Percentiles rank a stretch among this genome's conserved stretches.
Evolutionary conservation across 2,797 vertebrate genomes (phyloP).

Genomic region (Typhlichthys subterraneus): DNA sequence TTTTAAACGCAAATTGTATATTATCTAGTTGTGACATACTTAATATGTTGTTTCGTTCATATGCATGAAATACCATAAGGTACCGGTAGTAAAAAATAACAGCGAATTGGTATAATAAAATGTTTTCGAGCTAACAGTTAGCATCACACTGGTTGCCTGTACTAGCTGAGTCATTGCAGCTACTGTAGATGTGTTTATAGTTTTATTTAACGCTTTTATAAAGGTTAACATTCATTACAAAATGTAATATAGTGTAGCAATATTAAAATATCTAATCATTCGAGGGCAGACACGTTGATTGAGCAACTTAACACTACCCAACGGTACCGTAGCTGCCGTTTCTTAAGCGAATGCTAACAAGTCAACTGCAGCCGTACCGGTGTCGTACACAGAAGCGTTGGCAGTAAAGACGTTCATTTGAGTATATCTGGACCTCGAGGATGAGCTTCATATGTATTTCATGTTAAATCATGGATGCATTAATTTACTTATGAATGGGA

Average conservation of each 20-base stretch:
- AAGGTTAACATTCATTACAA: fast-evolving
- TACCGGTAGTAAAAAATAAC: not conserved
- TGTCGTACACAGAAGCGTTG: too few species aligned
- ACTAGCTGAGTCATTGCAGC: slow-evolving; percentile 72
- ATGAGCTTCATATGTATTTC: too few species aligned
- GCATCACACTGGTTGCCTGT: slow-evolving; percentile 4
- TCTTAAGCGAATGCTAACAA: too few species aligned
- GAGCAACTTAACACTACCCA: slow-evolving; percentile 31
- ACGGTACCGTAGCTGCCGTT: slow-evolving; percentile 22
- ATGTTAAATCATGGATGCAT: too few species aligned
- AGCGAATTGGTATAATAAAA: not conserved
- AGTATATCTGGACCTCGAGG: too few species aligned
- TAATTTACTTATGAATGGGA: too few species aligned
- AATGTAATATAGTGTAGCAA: fast-evolving
- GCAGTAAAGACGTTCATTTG: too few species aligned
- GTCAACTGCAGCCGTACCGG: too few species aligned
- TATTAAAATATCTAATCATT: not conserved
- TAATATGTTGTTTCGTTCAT: not conserved
- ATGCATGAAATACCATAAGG: not conserved
- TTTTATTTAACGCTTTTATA: fast-evolving
- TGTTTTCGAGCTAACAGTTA: slow-evolving; percentile 34
- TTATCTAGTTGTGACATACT: too few species aligned
- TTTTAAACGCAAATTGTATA: not conserved
- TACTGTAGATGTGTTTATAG: not conserved
- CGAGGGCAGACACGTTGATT: not conserved